Evolutionary conservation across 2,888 invertebrate genomes (phyloP), one percentile per base, ranked within the genome.

Genomic region (Girardia tigrina): DNA sequence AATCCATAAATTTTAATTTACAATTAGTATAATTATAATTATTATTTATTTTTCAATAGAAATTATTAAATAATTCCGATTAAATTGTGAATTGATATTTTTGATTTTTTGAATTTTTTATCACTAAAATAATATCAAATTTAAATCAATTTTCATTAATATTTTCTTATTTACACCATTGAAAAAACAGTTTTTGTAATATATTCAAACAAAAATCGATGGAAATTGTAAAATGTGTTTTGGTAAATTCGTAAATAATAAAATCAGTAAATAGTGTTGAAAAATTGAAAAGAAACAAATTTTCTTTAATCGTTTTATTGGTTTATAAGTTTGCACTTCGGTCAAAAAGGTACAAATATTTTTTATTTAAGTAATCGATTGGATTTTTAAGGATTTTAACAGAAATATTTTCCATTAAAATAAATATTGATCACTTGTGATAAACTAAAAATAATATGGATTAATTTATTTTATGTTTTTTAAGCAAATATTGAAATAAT

Each of bases 141-240:
- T 20, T 56, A 2, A 56, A 56, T 20, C 4, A 12, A 56, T 8
- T 8, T 56, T n/a, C 23, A 56, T n/a, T n/a, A 56, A 56, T 20
- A 12, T 56, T 56, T 56, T 56, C 56, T 56, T 56, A 56, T 56
- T 56, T 56, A 56, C 56, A 56, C 56, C 56, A 56, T 56, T 56
- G 56, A 56, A 56, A 56, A 4, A 56, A 4, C n/a, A 56, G 56
- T 56, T 20, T 20, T 56, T 56, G 56, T 56, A 56, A 56, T 56
- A 56, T 56, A 56, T 56, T 56, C 23, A 56, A 56, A 56, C 56
- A 56, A 56, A 12, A 16, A 8, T 16, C 8, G 16, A 16, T 36
- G 36, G 16, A 36, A 36, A 12, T 36, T 36, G 16, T 36, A 36
- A 36, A 36, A 36, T 36, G 12, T 12, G 8, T 36, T 36, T 12